A percentile compares a stretch with the other conserved stretches of the same genome.
phyloP scores from a whole-genome alignment of 2,113 vertebrate genomes.

The Lampris incognitus region DNA sequence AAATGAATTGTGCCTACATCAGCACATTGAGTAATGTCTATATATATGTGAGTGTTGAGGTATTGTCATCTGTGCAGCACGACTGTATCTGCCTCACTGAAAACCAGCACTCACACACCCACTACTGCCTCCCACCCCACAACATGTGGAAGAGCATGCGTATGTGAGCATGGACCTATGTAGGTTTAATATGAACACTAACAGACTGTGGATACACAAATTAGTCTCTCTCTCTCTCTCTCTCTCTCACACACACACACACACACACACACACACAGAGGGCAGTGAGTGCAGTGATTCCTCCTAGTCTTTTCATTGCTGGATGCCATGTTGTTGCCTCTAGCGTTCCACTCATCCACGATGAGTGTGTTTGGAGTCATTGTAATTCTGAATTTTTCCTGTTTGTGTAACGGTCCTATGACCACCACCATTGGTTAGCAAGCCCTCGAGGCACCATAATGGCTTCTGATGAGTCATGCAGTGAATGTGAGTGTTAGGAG shows the following conservation, averaged over 20 bases:
- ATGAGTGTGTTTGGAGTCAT: slow-evolving; percentile 61
- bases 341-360: slow-evolving; percentile 57
- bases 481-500: slow-evolving; percentile 34
- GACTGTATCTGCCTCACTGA: background rate
- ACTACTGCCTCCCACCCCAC: slow-evolving; percentile 1
- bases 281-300: slow-evolving; percentile 25
- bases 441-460: slow-evolving; percentile 46
- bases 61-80: background rate
- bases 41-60: slow-evolving; percentile 5
- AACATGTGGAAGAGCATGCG: background rate
- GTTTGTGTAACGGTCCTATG: slow-evolving; percentile 50
- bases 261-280: background rate
- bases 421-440: slow-evolving; percentile 40
- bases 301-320: slow-evolving; percentile 41
- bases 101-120: background rate
- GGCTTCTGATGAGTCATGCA: slow-evolving; percentile 46
- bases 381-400: slow-evolving; percentile 56
- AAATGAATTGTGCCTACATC: slow-evolving; percentile 58
- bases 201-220: slow-evolving; percentile 12
- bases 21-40: slow-evolving; percentile 12
- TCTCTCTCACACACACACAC: background rate
- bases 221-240: slow-evolving; percentile 51
- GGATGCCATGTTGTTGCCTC: slow-evolving; percentile 56
- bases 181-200: slow-evolving; percentile 8
- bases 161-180: background rate